Evolutionary conservation across 2,888 invertebrate species (phyloP), one percentile per base, ranked within the genome.

Genomic region (Neria commutata): DNA sequence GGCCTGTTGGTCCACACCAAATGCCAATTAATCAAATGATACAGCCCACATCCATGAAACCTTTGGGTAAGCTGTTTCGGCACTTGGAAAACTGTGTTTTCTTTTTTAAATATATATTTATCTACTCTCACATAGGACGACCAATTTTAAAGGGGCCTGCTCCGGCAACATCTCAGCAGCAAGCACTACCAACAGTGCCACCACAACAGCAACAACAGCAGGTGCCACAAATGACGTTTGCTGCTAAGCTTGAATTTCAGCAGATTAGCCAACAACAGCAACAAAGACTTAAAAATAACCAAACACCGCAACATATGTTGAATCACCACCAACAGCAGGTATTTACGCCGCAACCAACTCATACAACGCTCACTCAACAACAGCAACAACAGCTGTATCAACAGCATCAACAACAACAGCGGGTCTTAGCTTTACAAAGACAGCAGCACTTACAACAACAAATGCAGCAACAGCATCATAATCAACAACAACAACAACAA

Each of bases 61-160:
- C 77, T 54, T 74, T 77, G 57, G 77, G 77, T 71, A 68, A 63
- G 42, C 58, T 14, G 33, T 14, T 14, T 33, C n/a, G n/a, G n/a
- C n/a, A n/a, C n/a, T n/a, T n/a, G n/a, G n/a, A n/a, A n/a, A n/a
- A 24, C 24, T 26, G 42, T 21, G 50, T 5, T 19, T 54, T 54
- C 14, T 34, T 1, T 51, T 51, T 21, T 24, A 17, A 23, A 57
- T 40, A n/a, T n/a, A n/a, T n/a, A n/a, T 34, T 34, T 53, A 40
- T 19, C 2, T 25, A 24, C n/a, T 37, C 37, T 6, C 16, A 25
- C 19, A n/a, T 34, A 81, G 81, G 81, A 24, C 77, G 81, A 16
- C 81, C 81, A 11, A 81, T 81, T 58, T 60, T 81, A 11, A 81
- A 81, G 66, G 82, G 81, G 49, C 71, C 75, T 14, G 61, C 73